A percentile compares a stretch with the other conserved stretches of the same genome.
phyloP scores from a whole-genome alignment of 2,797 vertebrate species.

The Okamejei kenojei region DNA sequence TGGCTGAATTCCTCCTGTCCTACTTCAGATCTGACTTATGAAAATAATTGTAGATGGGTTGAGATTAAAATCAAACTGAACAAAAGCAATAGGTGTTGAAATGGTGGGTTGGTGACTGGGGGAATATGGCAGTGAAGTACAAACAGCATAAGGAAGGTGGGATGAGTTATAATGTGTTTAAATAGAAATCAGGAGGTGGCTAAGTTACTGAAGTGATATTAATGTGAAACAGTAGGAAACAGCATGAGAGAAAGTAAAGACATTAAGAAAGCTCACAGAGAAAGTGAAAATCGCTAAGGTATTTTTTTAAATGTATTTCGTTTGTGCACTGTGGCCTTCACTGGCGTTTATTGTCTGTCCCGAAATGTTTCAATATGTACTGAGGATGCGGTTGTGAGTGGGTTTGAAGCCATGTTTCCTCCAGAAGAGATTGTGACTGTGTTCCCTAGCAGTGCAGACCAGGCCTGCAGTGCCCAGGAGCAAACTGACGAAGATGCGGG shows the following conservation, averaged over 20 bases:
- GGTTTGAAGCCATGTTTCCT: too few species aligned
- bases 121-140: too few species aligned
- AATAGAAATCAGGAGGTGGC: background rate
- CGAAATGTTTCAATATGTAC: too few species aligned
- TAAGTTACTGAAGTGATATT: slow-evolving; percentile 19
- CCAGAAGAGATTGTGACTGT: too few species aligned
- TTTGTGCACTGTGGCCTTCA: too few species aligned
- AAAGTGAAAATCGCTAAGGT: background rate
- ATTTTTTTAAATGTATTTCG: background rate
- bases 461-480: too few species aligned
- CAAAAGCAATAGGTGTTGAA: background rate
- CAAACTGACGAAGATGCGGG: too few species aligned
- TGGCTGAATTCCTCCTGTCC: background rate
- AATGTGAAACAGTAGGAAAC: background rate
- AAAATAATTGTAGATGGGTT: background rate
- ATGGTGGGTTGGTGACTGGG: too few species aligned
- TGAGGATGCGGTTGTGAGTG: too few species aligned
- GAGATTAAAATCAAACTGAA: background rate
- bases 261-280: background rate
- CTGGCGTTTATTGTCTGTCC: too few species aligned
- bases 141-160: background rate
- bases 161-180: background rate
- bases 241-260: background rate
- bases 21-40: background rate
- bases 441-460: too few species aligned